Evolutionary conservation across 2,888 invertebrate genomes (phyloP), one percentile per base, ranked within the genome.

Genomic region (Apomyelois bistriatella): DNA sequence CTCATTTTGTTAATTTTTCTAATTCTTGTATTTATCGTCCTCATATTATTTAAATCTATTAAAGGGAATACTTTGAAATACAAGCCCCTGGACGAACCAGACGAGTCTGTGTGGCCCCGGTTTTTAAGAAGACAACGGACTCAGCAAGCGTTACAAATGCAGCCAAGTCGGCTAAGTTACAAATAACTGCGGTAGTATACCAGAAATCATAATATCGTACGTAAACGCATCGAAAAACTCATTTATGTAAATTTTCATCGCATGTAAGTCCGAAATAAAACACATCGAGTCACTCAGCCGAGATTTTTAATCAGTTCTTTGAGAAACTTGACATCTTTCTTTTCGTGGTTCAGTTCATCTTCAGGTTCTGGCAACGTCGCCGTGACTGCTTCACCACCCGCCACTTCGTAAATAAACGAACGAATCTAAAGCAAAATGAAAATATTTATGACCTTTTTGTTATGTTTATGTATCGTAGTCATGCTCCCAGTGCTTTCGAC

Each of bases 261-360:
- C n/a, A n/a, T n/a, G n/a, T n/a, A n/a, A 22, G 5, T 22, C 3
- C 5, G 22, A 22, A 22, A 32, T 54, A 56, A 60, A 60, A 61
- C 37, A 28, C 30, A n/a, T 48, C 7, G 32, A 38, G 15, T 10
- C 22, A 35, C 17, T 84, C 70, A 84, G 46, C 84, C 87, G 56
- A 88, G 82, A 64, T 84, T 88, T 81, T 87, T 88, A 75, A 87
- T 80, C 15, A 88, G 65, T 58, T 88, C 88, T 54, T 81, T 86
- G 22, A 87, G 61, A 57, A 79, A 87, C 53, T 68, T 68, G 48
- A 85, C 74, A 40, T 85, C 85, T 40, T 80, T 83, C 56, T 78
- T 82, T 42, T 85, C 79, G 16, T 76, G 70, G 1, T 79, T 32
- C 1, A 80, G 79, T 0, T 80, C 84, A 0, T 81, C 83, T 0